These are phyloP conservation scores for Latrodectus elegans DNA, from an alignment of 2,888 invertebrate genomes.

Conservation along the genomic window DNA sequence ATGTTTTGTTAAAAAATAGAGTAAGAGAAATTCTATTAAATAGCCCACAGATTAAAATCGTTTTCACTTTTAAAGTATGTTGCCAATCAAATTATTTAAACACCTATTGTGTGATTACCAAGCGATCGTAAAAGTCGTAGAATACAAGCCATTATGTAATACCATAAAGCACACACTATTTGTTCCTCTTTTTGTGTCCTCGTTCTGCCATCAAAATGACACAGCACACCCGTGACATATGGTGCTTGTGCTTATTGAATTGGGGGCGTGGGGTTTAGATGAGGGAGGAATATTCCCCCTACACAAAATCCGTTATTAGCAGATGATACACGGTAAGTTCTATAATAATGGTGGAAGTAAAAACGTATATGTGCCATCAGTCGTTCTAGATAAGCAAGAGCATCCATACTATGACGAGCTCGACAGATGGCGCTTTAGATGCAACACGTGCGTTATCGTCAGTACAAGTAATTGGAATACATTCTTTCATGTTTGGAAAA, in stretches of 20 bases:
- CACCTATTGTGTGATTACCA: too few species aligned
- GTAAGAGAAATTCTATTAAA: too few species aligned
- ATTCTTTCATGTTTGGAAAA: neutral
- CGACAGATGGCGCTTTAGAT: neutral
- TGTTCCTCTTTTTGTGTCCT: conserved; percentile 21
- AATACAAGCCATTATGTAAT: conserved; percentile 24
- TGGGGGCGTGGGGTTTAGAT: conserved; percentile 45
- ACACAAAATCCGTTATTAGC: conserved; percentile 59
- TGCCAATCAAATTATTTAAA: too few species aligned
- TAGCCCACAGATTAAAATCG: too few species aligned
- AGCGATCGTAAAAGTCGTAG: neutral
- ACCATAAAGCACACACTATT: conserved; percentile 45
- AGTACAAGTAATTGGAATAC: neutral
- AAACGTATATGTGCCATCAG: conserved; percentile 15
- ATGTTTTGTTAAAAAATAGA: too few species aligned
- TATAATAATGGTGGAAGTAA: conserved; percentile 21
- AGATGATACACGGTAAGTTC: conserved; percentile 45
- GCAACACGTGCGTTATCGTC: neutral
- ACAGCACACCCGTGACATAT: conserved; percentile 47
- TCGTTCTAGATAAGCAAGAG: neutral
- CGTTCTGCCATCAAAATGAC: neutral
- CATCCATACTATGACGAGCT: neutral
- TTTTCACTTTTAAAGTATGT: too few species aligned
- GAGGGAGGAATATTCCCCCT: conserved; percentile 30
- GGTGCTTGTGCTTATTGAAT: conserved; percentile 55